Conservation (phyloP, 2,888 invertebrate species). For the Pseudococcus longispinus region DNA sequence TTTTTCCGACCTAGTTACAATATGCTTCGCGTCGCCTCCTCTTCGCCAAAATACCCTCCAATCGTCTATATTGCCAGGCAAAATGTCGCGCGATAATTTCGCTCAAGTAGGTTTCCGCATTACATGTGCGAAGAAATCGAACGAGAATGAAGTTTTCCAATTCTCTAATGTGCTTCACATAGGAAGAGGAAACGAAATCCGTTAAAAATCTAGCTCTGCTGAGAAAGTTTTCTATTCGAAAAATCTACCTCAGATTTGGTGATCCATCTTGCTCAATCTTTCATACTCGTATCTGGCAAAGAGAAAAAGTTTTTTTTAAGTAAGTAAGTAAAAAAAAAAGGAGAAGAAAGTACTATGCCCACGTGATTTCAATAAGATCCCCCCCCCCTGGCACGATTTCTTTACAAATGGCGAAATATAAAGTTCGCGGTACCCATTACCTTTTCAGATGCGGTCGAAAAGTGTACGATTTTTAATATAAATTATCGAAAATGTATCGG, state of each 20-base stretch:
- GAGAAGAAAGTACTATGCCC: constrained; percentile 19
- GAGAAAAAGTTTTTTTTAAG: constrained; percentile 11
- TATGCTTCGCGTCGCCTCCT: too few species aligned
- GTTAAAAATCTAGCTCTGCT: not conserved
- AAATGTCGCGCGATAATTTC: constrained; percentile 18
- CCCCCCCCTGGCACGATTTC: not conserved
- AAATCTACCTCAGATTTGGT: not conserved
- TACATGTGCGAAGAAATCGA: not conserved
- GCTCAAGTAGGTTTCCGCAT: not conserved
- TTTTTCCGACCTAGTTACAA: not conserved
- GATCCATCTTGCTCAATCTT: constrained; percentile 39
- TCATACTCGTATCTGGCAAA: not conserved
- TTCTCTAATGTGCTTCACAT: not conserved
- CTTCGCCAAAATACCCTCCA: not conserved
- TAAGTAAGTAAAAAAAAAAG: not conserved
- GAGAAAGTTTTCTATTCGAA: constrained; percentile 21
- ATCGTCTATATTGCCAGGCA: not conserved
- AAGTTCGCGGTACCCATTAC: constrained; percentile 7
- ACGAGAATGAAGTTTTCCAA: constrained; percentile 37
- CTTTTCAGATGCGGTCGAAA: not conserved
- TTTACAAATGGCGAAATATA: not conserved
- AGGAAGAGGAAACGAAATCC: not conserved
- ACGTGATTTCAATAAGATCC: constrained; percentile 17
- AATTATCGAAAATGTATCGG: constrained; percentile 28
- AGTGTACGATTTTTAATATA: constrained; percentile 22